phyloP scores from a whole-genome alignment of 1,140 invertebrate species.

The Delia radicum region DNA sequence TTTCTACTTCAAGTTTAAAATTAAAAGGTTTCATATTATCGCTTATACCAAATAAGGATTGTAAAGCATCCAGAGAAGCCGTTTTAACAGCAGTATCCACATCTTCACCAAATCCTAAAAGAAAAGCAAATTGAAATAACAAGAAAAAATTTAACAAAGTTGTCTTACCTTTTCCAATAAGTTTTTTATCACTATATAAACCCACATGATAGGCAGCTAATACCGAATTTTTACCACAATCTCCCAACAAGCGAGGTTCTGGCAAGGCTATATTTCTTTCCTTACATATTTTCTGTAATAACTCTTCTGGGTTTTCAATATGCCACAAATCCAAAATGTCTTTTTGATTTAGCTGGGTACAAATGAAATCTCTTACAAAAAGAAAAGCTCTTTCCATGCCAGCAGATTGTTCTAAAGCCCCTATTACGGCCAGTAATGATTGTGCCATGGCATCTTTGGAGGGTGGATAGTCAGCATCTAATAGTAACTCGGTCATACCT shows the following conservation, averaged over 20 bases:
- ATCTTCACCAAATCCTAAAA: constrained; percentile 79
- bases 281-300: constrained; percentile 64
- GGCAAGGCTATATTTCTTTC: constrained; percentile 58
- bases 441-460: constrained; percentile 66
- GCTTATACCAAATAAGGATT: constrained; percentile 66
- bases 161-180: constrained; percentile 68
- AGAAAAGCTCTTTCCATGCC: constrained; percentile 64
- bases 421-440: constrained; percentile 80
- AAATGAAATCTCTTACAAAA: constrained; percentile 86
- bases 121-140: constrained; percentile 3
- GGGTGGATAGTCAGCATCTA: constrained; percentile 76
- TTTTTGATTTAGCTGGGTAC: constrained; percentile 75
- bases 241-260: constrained; percentile 79
- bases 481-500: constrained; percentile 80
- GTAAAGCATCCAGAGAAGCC: constrained; percentile 78
- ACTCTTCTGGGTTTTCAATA: constrained; percentile 71
- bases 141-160: neutral
- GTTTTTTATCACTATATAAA: constrained; percentile 77
- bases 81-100: constrained; percentile 77
- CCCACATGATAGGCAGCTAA: constrained; percentile 81
- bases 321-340: constrained; percentile 83
- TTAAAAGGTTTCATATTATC: constrained; percentile 60
- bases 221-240: constrained; percentile 76
- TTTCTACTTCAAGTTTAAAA: constrained; percentile 53
- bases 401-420: constrained; percentile 68